These are phyloP conservation scores for Propithecus deckenii DNA, from an alignment of 2,797 vertebrate genomes.

Conservation along the genomic window DNA sequence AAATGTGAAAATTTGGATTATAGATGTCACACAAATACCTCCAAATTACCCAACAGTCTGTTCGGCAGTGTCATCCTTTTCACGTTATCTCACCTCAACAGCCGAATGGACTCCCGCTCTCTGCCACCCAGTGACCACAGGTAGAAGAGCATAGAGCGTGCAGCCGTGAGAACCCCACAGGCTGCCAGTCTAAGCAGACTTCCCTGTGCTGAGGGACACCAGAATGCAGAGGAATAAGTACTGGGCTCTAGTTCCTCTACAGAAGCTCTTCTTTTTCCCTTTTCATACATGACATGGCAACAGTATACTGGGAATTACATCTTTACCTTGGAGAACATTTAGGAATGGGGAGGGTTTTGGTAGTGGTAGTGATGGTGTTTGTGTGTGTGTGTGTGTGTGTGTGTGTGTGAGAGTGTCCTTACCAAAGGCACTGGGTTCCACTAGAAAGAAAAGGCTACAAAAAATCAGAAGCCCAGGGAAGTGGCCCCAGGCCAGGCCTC, in stretches of 20 bases:
- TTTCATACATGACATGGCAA: neutral
- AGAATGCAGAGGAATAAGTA: neutral
- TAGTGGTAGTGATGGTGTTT: accelerated
- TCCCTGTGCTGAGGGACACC: neutral
- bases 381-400: neutral
- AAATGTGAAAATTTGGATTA: neutral
- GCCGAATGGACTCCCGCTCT: neutral
- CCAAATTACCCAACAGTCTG: neutral
- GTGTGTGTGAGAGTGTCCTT: neutral
- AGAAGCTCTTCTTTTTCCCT: neutral
- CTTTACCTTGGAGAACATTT: neutral
- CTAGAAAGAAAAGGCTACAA: neutral
- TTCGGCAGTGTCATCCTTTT: neutral
- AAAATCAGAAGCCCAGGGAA: neutral
- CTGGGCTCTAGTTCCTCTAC: neutral
- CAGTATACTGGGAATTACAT: neutral
- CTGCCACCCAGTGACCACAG: neutral
- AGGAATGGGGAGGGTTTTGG: neutral
- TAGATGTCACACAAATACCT: neutral
- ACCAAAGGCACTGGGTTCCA: neutral
- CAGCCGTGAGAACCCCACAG: accelerated
- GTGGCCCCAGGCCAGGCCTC: neutral
- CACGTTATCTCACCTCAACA: neutral
- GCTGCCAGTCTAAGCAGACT: neutral
- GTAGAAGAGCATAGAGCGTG: accelerated